phyloP scores from a whole-genome alignment of 2,797 vertebrate genomes.

The Silurus aristotelis region DNA sequence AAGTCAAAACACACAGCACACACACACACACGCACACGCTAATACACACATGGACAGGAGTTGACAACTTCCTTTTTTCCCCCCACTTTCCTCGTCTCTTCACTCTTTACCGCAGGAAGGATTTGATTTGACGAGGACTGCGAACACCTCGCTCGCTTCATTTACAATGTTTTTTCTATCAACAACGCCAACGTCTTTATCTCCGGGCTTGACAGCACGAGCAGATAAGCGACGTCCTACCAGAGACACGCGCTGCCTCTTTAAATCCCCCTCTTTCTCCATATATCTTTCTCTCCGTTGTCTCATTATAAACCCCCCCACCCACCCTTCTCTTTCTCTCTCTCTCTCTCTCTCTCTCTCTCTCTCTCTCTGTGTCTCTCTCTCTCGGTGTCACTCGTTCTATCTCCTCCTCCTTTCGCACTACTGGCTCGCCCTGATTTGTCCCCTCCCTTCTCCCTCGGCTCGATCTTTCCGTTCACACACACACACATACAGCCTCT shows the following conservation, averaged over 20 bases:
- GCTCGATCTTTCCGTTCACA: too few species aligned
- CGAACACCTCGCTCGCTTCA: constrained; percentile 48
- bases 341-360: constrained; percentile 49
- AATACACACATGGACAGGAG: not conserved
- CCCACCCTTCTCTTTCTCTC: constrained; percentile 48
- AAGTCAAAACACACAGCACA: not conserved
- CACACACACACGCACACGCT: not conserved
- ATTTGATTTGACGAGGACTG: constrained; percentile 20
- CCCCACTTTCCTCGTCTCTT: not conserved
- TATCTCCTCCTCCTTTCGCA: too few species aligned
- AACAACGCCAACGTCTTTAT: constrained; percentile 60
- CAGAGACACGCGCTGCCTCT: constrained; percentile 64
- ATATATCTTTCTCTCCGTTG: constrained; percentile 64
- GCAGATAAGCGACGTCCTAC: constrained; percentile 60
- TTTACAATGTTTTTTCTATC: constrained; percentile 61
- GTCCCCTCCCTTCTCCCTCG: too few species aligned
- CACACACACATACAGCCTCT: constrained; percentile 70
- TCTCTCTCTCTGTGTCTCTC: constrained; percentile 46
- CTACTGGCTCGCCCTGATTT: too few species aligned
- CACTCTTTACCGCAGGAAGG: constrained; percentile 7
- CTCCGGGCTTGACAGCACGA: constrained; percentile 56
- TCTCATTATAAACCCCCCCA: constrained; percentile 35
- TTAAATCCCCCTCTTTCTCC: constrained; percentile 72
- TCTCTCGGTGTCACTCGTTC: not conserved
- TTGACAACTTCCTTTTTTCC: not conserved